Percentiles rank a stretch among this genome's conserved stretches.
phyloP scores from a whole-genome alignment of 2,113 vertebrate genomes.

The Telmatochromis brachygnathus region DNA sequence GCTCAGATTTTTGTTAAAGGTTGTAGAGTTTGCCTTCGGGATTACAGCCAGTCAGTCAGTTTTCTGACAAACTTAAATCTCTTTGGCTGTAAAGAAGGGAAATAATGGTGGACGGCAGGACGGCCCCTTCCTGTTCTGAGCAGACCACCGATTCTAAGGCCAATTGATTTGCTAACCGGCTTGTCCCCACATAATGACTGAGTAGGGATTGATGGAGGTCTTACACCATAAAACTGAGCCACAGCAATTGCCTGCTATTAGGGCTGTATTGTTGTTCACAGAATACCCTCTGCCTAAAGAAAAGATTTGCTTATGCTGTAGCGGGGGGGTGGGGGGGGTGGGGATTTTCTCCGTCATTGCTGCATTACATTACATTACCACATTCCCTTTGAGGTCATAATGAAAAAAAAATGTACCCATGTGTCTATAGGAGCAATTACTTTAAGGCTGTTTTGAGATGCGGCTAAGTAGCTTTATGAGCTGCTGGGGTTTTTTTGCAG shows the following conservation, averaged over 20 bases:
- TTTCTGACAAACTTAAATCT: constrained; percentile 7
- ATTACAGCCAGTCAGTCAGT: background rate
- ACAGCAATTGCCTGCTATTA: constrained; percentile 62
- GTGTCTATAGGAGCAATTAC: background rate
- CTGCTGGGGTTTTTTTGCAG: constrained; percentile 3
- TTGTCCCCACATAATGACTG: constrained; percentile 69
- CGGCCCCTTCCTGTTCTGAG: constrained; percentile 52
- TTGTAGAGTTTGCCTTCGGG: background rate
- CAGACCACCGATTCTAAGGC: constrained; percentile 45
- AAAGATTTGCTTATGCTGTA: constrained; percentile 30
- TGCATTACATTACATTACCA: background rate
- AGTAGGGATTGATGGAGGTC: constrained; percentile 67
- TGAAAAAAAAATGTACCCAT: background rate
- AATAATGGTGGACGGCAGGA: constrained; percentile 33
- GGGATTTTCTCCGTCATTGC: background rate
- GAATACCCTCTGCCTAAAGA: constrained; percentile 43
- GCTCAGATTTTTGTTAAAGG: background rate
- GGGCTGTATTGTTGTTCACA: constrained; percentile 55
- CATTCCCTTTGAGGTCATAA: background rate
- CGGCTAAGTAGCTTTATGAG: constrained; percentile 30
- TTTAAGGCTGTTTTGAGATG: background rate
- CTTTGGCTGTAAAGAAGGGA: background rate
- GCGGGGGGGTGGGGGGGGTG: background rate
- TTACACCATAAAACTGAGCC: constrained; percentile 64
- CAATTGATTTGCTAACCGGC: constrained; percentile 71